Base-by-base conservation (phyloP, 2,113 vertebrate genomes). In the Trichechus manatus region DNA sequence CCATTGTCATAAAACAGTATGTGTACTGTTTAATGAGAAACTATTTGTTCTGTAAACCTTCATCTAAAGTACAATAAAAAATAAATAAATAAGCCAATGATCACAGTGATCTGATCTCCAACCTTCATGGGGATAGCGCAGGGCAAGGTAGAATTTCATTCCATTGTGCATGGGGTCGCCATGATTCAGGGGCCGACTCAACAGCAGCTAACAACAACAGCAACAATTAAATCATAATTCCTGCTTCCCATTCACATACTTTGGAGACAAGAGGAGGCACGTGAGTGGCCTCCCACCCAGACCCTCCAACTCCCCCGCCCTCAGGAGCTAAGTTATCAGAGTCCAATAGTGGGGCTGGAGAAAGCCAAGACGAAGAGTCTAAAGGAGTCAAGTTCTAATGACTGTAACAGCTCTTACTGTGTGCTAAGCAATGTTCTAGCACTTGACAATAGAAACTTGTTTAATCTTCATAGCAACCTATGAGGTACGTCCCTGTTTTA, bases 381-480 rank as follows among this genome's bases (percentile, higher is more conserved):
- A n/a, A 86, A 96, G 20, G 7, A 94, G 59, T 84, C 56, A 23
- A 82, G 33, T 94, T 59, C 33, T 75, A 91, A 87, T 31, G 19
- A 90, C 63, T 23, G 9, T 22, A 78, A 36, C 14, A 64, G 14
- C 39, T 84, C 47, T 85, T 42, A 36, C 31, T 66, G 80, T 68
- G 1, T 77, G 36, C 53, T 59, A 87, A 87, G 68, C 2, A 68
- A 68, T 59, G 23, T 95, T 74, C 23, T 44, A 89, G 15, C 44
- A 85, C 39, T 75, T 93, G n/a, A 79, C 5, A 42, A 81, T 19
- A 81, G 4, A 87, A 87, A 77, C 31, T 33, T 44, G 66, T 93
- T 87, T 89, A 33, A 86, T 78, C n/a, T 95, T 95, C 92, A 75
- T 33, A 70, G 61, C 42, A 93, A 94, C 33, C 0, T 10, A 80